Percentiles rank a stretch among this genome's conserved stretches.
Evolutionary conservation across 2,113 vertebrate species (phyloP).

Genomic region (Pseudorhombus dupliciocellatus): DNA sequence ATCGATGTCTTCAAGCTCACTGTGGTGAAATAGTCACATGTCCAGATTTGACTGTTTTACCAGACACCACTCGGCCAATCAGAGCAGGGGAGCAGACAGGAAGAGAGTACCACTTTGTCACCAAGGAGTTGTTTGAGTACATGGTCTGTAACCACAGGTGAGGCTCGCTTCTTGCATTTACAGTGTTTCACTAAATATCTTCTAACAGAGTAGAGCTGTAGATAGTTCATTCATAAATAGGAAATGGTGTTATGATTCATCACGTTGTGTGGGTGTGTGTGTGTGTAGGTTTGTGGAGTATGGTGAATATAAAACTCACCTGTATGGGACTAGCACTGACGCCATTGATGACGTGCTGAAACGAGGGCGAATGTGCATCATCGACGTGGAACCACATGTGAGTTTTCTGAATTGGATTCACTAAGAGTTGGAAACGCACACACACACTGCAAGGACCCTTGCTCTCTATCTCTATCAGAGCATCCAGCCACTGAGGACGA

Average conservation of each 20-base stretch:
- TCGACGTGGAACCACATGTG: constrained; percentile 91
- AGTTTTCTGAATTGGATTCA: constrained; percentile 14
- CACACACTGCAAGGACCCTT: background rate
- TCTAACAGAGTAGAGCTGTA: too few species aligned
- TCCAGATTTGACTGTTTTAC: background rate
- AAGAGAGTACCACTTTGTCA: constrained; percentile 91
- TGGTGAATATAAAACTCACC: constrained; percentile 85
- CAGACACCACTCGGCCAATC: constrained; percentile 91
- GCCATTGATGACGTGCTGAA: constrained; percentile 84
- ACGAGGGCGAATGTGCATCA: constrained; percentile 86
- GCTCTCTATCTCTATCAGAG: constrained; percentile 72
- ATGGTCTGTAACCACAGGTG: constrained; percentile 91
- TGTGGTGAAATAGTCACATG: too few species aligned
- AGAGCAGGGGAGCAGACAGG: constrained; percentile 88
- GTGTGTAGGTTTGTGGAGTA: constrained; percentile 88
- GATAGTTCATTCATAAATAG: too few species aligned
- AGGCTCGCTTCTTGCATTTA: background rate
- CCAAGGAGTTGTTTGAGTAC: constrained; percentile 90
- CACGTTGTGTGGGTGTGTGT: background rate
- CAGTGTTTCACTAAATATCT: too few species aligned
- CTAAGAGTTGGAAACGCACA: background rate
- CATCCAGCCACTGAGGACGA: constrained; percentile 84
- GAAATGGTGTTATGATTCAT: too few species aligned
- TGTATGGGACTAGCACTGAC: constrained; percentile 91
- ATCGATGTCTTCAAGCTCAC: too few species aligned